A percentile compares a stretch with the other conserved stretches of the same genome.
phyloP scores from a whole-genome alignment of 1,140 invertebrate genomes.

The Neelides sp. region DNA sequence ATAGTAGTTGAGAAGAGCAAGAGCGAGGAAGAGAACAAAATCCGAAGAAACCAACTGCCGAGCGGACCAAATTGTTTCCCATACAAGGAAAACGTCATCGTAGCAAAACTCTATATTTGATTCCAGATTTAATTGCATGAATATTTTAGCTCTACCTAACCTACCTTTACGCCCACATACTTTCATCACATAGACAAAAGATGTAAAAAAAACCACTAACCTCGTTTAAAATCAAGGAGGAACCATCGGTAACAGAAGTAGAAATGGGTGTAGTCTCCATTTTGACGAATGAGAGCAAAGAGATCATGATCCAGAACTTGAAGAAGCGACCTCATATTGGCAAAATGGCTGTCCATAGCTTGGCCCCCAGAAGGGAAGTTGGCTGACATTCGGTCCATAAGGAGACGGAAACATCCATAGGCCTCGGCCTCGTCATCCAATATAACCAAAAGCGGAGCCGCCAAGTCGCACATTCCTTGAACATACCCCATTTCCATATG shows the following conservation, averaged over 20 bases:
- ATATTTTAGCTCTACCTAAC: background rate
- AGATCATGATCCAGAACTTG: conserved; percentile 77
- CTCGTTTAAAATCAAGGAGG: conserved; percentile 61
- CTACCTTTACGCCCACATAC: background rate
- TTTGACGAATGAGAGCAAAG: conserved; percentile 84
- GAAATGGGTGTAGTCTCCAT: conserved; percentile 91
- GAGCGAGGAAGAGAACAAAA: conserved; percentile 84
- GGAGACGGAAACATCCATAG: conserved; percentile 76
- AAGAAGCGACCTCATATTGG: conserved; percentile 57
- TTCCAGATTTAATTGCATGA: conserved; percentile 1
- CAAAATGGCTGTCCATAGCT: conserved; percentile 88
- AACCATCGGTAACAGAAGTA: conserved; percentile 96
- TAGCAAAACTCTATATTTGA: conserved; percentile 61
- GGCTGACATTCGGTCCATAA: conserved; percentile 77
- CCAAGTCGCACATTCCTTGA: conserved; percentile 91
- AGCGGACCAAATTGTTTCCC: conserved; percentile 94
- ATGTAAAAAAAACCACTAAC: conserved; percentile 34
- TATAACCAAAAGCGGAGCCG: conserved; percentile 79
- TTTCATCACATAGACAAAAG: background rate
- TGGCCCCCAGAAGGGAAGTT: conserved; percentile 81
- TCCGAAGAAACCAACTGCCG: conserved; percentile 68
- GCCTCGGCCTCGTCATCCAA: conserved; percentile 84
- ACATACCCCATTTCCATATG: conserved; percentile 79
- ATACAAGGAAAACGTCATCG: conserved; percentile 79
- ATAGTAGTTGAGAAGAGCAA: conserved; percentile 82